These are phyloP conservation scores for Delia radicum DNA, from an alignment of 1,140 invertebrate species.

Conservation along the genomic window DNA sequence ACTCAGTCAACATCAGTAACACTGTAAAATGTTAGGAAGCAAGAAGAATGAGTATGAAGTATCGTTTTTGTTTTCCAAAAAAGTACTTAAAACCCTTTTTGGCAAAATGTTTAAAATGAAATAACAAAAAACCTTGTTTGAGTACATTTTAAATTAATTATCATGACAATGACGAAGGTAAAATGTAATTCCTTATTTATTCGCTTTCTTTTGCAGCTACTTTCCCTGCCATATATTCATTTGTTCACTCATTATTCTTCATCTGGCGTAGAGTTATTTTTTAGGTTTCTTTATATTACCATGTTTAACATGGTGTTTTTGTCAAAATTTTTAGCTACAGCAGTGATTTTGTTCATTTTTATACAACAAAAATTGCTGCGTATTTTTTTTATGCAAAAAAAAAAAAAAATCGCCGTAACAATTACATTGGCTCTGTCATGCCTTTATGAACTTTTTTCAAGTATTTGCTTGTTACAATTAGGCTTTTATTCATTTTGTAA, in stretches of 20 bases:
- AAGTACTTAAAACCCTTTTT: not conserved
- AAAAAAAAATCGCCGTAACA: not conserved
- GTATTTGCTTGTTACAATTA: not conserved
- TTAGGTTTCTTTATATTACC: not conserved
- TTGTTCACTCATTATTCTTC: not conserved
- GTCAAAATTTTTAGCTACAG: not conserved
- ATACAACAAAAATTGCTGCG: not conserved
- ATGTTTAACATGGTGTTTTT: not conserved
- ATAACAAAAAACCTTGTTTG: not conserved
- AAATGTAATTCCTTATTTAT: not conserved
- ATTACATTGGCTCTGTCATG: not conserved
- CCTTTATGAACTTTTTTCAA: not conserved
- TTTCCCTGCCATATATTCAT: not conserved
- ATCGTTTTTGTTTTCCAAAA: not conserved
- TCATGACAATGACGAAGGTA: conserved; percentile 1
- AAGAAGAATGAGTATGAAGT: not conserved
- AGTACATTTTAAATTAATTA: conserved; percentile 5
- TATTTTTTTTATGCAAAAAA: not conserved
- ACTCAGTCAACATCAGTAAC: not conserved
- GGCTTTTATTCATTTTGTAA: not conserved
- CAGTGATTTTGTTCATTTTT: not conserved
- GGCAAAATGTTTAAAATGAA: not conserved
- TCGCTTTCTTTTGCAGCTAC: not conserved
- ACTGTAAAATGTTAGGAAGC: too few relatives aligned
- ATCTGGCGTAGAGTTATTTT: not conserved